A percentile compares a stretch with the other conserved stretches of the same genome.
Conservation (phyloP, 1,140 invertebrate genomes). For the Megathymus violae region DNA sequence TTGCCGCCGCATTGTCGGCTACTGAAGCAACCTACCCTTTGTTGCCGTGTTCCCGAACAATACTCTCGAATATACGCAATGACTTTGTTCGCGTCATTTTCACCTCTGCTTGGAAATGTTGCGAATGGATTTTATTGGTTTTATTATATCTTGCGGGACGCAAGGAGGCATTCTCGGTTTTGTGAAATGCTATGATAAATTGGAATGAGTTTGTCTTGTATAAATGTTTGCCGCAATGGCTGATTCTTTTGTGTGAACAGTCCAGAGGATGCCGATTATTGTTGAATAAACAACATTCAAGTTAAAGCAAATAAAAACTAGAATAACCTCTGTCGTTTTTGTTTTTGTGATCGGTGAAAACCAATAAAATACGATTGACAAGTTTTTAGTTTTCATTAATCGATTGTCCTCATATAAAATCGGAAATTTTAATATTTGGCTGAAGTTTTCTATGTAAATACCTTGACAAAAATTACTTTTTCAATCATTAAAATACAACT, state of each 20-base stretch:
- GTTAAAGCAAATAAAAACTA: slow-evolving; percentile 43
- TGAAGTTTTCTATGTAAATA: too few relatives aligned
- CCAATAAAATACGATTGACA: slow-evolving; percentile 18
- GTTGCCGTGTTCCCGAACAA: slow-evolving; percentile 61
- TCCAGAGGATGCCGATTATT: slow-evolving; percentile 26
- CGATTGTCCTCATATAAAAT: too few relatives aligned
- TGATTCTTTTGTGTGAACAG: background rate
- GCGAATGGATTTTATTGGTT: slow-evolving; percentile 49
- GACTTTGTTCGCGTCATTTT: slow-evolving; percentile 76
- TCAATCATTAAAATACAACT: too few relatives aligned
- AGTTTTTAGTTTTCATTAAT: too few relatives aligned
- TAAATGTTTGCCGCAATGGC: slow-evolving; percentile 37
- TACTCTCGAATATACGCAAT: slow-evolving; percentile 58
- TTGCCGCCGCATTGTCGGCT: slow-evolving; percentile 75
- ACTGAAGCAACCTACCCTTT: slow-evolving; percentile 64
- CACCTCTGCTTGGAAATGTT: slow-evolving; percentile 61
- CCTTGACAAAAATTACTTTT: too few relatives aligned
- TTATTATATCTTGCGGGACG: slow-evolving; percentile 66
- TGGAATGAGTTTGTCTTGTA: too few relatives aligned
- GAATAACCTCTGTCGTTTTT: background rate
- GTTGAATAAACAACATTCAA: slow-evolving; percentile 35
- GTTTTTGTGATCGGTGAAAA: background rate
- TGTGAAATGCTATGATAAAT: slow-evolving; percentile 66
- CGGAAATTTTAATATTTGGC: too few relatives aligned
- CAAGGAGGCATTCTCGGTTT: slow-evolving; percentile 52